phyloP scores from a whole-genome alignment of 2,888 invertebrate species.

The Tuberolachnus salignus region DNA sequence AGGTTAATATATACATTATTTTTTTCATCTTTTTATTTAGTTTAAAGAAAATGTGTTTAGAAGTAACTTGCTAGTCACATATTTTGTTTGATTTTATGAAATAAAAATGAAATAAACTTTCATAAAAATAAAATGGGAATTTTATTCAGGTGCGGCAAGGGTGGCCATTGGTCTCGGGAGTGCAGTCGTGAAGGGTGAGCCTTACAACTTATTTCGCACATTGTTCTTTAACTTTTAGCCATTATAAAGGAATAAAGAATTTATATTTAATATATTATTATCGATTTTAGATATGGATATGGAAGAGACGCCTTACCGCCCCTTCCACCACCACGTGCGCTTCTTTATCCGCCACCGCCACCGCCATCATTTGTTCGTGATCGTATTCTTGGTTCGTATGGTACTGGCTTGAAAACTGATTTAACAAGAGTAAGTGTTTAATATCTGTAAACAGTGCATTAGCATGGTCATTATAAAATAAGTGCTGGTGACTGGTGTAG shows the following conservation, averaged over 20 bases:
- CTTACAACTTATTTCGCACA: conserved; percentile 56
- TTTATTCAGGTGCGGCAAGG: conserved; percentile 77
- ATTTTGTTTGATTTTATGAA: conserved; percentile 46
- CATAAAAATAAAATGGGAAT: conserved; percentile 56
- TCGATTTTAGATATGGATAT: conserved; percentile 53
- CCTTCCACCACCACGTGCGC: conserved; percentile 81
- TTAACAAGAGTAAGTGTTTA: conserved; percentile 39
- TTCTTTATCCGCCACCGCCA: conserved; percentile 89
- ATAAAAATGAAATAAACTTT: conserved; percentile 37
- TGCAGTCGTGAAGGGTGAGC: conserved; percentile 75
- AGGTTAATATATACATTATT: conserved; percentile 61
- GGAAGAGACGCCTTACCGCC: conserved; percentile 63
- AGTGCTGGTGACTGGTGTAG: no score
- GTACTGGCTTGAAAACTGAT: conserved; percentile 50
- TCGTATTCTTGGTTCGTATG: conserved; percentile 82
- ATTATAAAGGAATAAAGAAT: conserved; percentile 1
- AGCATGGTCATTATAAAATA: no score
- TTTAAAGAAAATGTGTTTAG: conserved; percentile 53
- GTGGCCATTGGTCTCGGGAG: conserved; percentile 96
- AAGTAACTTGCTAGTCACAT: conserved; percentile 52
- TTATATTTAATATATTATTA: conserved; percentile 7
- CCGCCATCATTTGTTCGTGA: conserved; percentile 86
- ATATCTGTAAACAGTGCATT: conserved; percentile 2
- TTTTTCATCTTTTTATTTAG: background rate
- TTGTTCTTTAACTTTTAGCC: conserved; percentile 36